A percentile compares a stretch with the other conserved stretches of the same genome.
These are phyloP conservation scores for Rhabditophanes sp. DNA, from an alignment of 2,888 invertebrate species.

Conservation along the genomic window DNA sequence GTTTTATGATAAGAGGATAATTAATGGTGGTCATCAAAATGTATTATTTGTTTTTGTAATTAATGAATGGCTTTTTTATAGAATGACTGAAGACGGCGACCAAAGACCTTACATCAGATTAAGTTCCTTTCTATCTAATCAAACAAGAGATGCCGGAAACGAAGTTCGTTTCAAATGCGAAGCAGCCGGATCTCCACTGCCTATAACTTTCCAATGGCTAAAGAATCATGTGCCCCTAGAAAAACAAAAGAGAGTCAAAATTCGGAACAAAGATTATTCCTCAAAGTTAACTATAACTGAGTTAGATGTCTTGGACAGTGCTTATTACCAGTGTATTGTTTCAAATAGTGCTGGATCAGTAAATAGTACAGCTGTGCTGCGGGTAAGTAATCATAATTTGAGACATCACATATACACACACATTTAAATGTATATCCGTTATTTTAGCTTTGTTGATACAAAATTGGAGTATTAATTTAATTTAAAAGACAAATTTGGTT, in stretches of 20 bases:
- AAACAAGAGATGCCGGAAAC: constrained; percentile 29
- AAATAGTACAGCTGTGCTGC: constrained; percentile 36
- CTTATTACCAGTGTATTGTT: constrained; percentile 36
- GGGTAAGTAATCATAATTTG: constrained; percentile 20
- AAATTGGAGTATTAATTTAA: neutral
- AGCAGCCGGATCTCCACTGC: constrained; percentile 36
- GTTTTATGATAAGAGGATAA: no score
- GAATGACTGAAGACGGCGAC: constrained; percentile 36
- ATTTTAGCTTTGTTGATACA: constrained; percentile 1
- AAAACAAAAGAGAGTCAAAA: constrained; percentile 25
- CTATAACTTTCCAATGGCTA: constrained; percentile 36
- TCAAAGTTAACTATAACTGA: constrained; percentile 35
- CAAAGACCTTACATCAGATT: constrained; percentile 40
- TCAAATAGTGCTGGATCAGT: constrained; percentile 37
- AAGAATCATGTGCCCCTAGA: constrained; percentile 42
- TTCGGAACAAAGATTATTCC: constrained; percentile 29
- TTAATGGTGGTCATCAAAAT: constrained; percentile 1
- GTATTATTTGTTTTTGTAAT: neutral
- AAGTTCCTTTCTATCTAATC: constrained; percentile 28
- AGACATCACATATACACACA: no score
- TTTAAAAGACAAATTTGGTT: no score
- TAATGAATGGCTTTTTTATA: constrained; percentile 11
- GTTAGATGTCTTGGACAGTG: constrained; percentile 37
- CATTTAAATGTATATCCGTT: neutral
- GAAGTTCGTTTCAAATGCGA: constrained; percentile 40